phyloP scores from a whole-genome alignment of 2,113 vertebrate species.

The Silurus glanis region DNA sequence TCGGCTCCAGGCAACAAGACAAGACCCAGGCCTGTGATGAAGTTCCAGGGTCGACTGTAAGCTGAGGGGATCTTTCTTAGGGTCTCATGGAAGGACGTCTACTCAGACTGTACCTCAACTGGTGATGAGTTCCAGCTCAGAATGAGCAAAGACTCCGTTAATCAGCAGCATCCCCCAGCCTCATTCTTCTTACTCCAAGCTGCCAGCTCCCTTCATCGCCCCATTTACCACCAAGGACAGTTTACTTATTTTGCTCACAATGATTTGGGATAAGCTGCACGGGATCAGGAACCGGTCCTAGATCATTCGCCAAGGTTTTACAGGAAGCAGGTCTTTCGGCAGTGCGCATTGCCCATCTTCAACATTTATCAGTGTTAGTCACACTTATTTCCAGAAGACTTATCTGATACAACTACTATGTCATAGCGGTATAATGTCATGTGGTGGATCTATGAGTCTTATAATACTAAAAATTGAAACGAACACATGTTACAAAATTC shows the following conservation, averaged over 20 bases:
- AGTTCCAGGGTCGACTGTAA: constrained; percentile 22
- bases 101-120: constrained; percentile 34
- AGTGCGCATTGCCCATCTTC: constrained; percentile 20
- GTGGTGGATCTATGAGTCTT: background rate
- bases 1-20: constrained; percentile 34
- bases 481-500: constrained; percentile 30
- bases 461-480: constrained; percentile 8
- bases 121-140: constrained; percentile 55
- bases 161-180: constrained; percentile 44
- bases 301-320: constrained; percentile 32
- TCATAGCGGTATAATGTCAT: constrained; percentile 2
- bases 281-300: constrained; percentile 16
- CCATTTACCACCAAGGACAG: constrained; percentile 40
- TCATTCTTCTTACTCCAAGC: constrained; percentile 49
- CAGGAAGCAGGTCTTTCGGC: constrained; percentile 16
- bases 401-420: constrained; percentile 20
- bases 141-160: constrained; percentile 49
- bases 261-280: constrained; percentile 11
- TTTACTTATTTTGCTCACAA: constrained; percentile 35
- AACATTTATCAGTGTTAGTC: constrained; percentile 39
- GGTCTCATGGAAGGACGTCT: constrained; percentile 21
- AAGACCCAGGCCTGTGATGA: constrained; percentile 29
- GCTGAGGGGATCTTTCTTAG: constrained; percentile 25
- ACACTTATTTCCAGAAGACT: constrained; percentile 28
- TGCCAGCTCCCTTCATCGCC: constrained; percentile 54